Conservation (phyloP, 37 sponge, comb jelly and placozoan species). For the Diacarnus erythraeanus region DNA sequence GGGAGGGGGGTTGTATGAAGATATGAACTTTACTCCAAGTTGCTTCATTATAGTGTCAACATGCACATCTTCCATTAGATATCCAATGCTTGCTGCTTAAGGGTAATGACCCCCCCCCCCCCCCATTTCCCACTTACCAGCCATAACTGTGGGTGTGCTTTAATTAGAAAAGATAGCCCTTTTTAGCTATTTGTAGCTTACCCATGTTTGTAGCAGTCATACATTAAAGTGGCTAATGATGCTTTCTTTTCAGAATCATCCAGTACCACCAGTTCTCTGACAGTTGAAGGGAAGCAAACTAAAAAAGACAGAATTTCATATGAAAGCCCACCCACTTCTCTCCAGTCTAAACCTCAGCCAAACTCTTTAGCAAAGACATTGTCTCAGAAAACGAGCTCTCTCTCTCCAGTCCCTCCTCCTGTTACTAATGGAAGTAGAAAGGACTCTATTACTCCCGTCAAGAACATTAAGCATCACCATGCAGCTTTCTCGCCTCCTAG, state of each 20-base stretch:
- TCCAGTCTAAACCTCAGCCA: background rate
- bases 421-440: background rate
- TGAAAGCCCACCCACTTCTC: background rate
- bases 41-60: too few species aligned
- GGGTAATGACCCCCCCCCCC: too few species aligned
- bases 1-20: too few species aligned
- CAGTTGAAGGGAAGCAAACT: background rate
- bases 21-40: too few species aligned
- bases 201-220: too few species aligned
- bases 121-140: too few species aligned
- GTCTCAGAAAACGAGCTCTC: background rate
- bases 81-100: too few species aligned
- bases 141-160: background rate
- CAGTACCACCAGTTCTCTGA: background rate
- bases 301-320: background rate
- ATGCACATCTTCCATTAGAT: too few species aligned
- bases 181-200: too few species aligned
- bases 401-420: background rate
- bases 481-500: constrained; percentile 3
- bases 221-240: too few species aligned
- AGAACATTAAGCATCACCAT: too few species aligned
- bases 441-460: background rate
- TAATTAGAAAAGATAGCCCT: background rate
- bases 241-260: background rate
- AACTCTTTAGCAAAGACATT: too few species aligned